Evolutionary conservation across 2,888 invertebrate species (phyloP).

Genomic region (Drosophila paramelanica): DNA sequence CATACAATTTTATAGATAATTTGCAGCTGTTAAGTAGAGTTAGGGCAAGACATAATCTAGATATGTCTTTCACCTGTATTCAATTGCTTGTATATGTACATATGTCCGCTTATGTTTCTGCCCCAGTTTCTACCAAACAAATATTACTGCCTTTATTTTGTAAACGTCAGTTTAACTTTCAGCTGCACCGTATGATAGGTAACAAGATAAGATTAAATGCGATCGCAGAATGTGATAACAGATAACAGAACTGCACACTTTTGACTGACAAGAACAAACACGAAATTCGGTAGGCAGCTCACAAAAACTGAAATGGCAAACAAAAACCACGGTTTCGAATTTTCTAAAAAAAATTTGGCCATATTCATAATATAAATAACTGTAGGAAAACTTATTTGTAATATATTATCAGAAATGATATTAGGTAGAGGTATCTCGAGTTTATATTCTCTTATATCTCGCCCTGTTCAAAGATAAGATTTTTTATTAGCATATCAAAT

Average conservation of each 20-base stretch:
- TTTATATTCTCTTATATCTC: too few species aligned
- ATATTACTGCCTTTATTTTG: conserved; percentile 25
- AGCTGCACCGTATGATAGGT: conserved; percentile 33
- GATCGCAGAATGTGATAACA: conserved; percentile 44
- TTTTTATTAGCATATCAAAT: too few species aligned
- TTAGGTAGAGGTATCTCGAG: too few species aligned
- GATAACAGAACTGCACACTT: conserved; percentile 22
- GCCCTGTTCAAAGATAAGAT: too few species aligned
- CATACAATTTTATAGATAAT: neutral
- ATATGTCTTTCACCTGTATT: neutral
- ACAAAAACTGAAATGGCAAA: neutral
- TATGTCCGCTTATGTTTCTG: neutral
- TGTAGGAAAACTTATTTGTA: too few species aligned
- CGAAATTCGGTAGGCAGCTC: conserved; percentile 9
- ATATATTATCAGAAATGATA: too few species aligned
- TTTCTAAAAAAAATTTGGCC: too few species aligned
- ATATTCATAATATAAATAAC: too few species aligned
- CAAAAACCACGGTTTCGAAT: neutral
- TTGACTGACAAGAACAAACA: conserved; percentile 17
- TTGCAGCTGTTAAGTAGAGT: neutral
- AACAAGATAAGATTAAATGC: conserved; percentile 66
- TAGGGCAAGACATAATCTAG: neutral
- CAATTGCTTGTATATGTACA: neutral
- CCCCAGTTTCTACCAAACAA: conserved; percentile 5
- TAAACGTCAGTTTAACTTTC: conserved; percentile 6